These are phyloP conservation scores for Halcyon malimbica DNA, from an alignment of 2,113 vertebrate genomes.

Conservation along the genomic window DNA sequence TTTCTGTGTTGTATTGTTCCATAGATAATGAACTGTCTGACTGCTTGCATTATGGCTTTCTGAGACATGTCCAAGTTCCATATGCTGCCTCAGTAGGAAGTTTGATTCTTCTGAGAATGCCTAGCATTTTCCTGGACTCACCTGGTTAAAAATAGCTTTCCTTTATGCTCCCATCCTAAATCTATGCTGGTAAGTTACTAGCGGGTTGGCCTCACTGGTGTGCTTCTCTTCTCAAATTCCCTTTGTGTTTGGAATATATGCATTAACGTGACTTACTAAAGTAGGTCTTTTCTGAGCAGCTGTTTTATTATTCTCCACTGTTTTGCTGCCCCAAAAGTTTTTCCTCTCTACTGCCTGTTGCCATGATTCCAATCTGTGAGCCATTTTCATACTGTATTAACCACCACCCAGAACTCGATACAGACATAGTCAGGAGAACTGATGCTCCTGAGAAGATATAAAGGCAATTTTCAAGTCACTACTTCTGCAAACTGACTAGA, in stretches of 20 bases:
- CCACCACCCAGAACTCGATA: neutral
- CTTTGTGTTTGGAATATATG: neutral
- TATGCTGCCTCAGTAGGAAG: neutral
- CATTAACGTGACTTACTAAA: neutral
- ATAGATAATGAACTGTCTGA: neutral
- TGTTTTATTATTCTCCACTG: neutral
- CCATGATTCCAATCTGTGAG: neutral
- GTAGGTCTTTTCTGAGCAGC: neutral
- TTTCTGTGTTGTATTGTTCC: accelerated
- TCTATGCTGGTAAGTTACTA: neutral
- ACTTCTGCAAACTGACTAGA: neutral
- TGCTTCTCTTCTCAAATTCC: neutral
- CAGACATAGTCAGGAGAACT: neutral
- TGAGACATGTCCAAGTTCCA: neutral
- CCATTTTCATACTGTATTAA: neutral
- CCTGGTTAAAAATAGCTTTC: neutral
- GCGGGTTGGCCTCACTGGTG: neutral
- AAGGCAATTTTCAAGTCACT: neutral
- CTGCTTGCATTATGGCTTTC: neutral
- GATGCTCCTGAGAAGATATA: neutral
- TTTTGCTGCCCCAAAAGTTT: neutral
- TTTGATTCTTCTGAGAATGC: neutral
- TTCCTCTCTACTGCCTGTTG: neutral
- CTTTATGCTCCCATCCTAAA: neutral
- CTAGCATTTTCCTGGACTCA: neutral